A percentile compares a stretch with the other conserved stretches of the same genome.
phyloP scores from a whole-genome alignment of 1,140 invertebrate species.

The Lepidostoma basale region DNA sequence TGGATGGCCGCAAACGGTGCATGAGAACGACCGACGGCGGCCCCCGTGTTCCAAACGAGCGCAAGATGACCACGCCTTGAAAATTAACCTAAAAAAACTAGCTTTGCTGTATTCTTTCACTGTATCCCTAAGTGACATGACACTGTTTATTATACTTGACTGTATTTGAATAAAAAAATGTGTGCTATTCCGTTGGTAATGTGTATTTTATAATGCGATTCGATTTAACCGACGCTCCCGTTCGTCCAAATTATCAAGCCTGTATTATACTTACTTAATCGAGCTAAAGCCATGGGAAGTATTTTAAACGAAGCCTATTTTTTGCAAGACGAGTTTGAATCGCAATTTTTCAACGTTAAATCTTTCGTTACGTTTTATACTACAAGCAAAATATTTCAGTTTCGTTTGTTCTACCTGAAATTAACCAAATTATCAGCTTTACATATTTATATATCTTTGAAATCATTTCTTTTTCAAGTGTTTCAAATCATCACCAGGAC shows the following conservation, averaged over 20 bases:
- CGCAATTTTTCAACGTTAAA: not conserved
- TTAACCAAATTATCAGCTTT: too few relatives aligned
- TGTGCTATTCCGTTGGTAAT: not conserved
- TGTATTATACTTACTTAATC: slow-evolving; percentile 15
- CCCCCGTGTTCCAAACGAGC: not conserved
- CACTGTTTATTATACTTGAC: slow-evolving; percentile 19
- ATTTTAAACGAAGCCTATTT: not conserved
- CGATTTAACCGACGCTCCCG: not conserved
- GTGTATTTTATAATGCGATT: too few relatives aligned
- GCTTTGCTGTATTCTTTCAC: slow-evolving; percentile 30
- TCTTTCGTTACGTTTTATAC: not conserved
- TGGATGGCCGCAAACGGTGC: too few relatives aligned
- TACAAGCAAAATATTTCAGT: too few relatives aligned
- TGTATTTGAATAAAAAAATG: slow-evolving; percentile 3
- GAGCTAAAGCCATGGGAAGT: not conserved
- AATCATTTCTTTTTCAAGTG: too few relatives aligned
- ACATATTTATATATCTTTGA: too few relatives aligned
- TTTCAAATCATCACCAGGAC: too few relatives aligned
- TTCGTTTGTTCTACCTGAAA: too few relatives aligned
- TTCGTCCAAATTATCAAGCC: not conserved
- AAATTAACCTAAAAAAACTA: slow-evolving; percentile 27
- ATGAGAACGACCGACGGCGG: too few relatives aligned
- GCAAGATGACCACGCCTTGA: not conserved
- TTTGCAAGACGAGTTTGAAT: too few relatives aligned
- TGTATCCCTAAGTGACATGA: slow-evolving; percentile 20